phyloP scores from a whole-genome alignment of 64 coral and sea anemone genomes.

The Pocillopora verrucosa region DNA sequence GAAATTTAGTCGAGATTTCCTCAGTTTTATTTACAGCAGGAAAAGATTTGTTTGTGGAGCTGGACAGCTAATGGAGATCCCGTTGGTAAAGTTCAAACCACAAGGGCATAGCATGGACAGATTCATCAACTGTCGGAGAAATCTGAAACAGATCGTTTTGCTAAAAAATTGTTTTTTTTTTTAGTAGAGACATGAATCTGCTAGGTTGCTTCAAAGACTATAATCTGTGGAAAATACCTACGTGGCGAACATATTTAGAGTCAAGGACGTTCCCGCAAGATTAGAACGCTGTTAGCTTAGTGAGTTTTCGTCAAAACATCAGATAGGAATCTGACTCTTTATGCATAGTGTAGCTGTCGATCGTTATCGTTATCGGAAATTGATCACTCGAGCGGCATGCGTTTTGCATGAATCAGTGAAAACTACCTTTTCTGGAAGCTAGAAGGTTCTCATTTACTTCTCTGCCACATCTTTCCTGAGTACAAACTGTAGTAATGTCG shows the following conservation, averaged over 20 bases:
- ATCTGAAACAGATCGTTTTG: neutral
- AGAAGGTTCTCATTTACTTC: neutral
- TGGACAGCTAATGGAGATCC: neutral
- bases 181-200: neutral
- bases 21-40: neutral
- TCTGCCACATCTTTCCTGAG: too few species aligned
- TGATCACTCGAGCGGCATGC: neutral
- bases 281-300: neutral
- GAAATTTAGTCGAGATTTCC: neutral
- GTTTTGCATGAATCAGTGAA: neutral
- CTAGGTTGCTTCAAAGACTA: neutral
- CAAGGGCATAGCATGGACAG: neutral
- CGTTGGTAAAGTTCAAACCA: conserved; percentile 15
- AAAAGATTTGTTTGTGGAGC: conserved; percentile 22
- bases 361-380: neutral
- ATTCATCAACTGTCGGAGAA: neutral
- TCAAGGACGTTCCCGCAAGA: too few species aligned
- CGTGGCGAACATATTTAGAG: too few species aligned
- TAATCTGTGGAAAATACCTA: too few species aligned
- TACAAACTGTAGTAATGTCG: too few species aligned
- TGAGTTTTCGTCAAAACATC: neutral
- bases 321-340: neutral
- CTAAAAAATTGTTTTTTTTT: neutral
- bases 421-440: neutral
- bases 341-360: neutral